Evolutionary conservation across 2,888 invertebrate genomes (phyloP), one percentile per base, ranked within the genome.

Genomic region (Sminthurides aquaticus): DNA sequence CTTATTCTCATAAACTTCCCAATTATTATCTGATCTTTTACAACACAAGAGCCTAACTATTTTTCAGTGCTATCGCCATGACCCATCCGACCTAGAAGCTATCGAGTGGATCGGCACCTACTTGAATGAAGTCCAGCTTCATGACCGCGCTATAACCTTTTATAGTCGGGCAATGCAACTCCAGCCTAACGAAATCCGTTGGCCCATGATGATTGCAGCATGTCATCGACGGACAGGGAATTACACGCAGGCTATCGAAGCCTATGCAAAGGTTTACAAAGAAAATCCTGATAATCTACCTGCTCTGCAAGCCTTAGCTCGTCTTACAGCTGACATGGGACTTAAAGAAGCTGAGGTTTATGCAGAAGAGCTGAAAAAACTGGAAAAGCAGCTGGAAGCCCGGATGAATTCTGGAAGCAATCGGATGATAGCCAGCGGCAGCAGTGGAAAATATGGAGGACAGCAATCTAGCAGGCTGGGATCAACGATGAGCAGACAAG

Each of bases 211-310:
- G 80, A 88, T 91, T 58, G 93, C 92, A 8, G 88, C 88, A 34
- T 91, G 91, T 78, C 86, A 90, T 76, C 82, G 91, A 49, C 83
- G 91, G 73, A 87, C 87, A 64, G 92, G 92, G 28, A 88, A 88
- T 76, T 91, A 91, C 78, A 89, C 89, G 73, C 87, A 88, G 75
- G 71, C 73, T 2, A 66, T 73, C 22, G 69, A 71, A 28, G 57
- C 80, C 8, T 84, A 83, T 76, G 80, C 91, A 79, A 85, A 86
- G 72, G 88, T 97, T 76, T 90, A 96, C 77, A 82, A 85, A 24
- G 85, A 87, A 72, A 98, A 98, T 79, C 98, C 98, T 0, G 95
- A 97, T 69, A 96, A 97, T 78, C 84, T 91, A 1, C 94, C 95
- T 87, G 88, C 88, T 80, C 80, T 96, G 61, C 89, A 91, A 79